phyloP scores from a whole-genome alignment of 2,888 invertebrate genomes.

The Hydriomena furcata region DNA sequence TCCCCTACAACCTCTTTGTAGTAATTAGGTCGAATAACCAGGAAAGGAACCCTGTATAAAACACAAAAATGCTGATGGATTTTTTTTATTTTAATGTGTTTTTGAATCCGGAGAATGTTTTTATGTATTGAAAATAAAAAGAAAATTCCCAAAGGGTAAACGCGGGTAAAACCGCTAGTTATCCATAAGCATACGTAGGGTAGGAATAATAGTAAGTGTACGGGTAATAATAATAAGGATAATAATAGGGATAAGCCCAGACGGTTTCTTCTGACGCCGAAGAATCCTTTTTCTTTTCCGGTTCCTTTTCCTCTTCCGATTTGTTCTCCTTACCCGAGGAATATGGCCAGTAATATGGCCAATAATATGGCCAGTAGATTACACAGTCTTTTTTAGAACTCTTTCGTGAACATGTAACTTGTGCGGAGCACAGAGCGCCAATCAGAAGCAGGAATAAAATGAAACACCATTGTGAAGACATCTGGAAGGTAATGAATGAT shows the following conservation, averaged over 20 bases:
- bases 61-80: too few species aligned
- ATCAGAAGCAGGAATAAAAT: background rate
- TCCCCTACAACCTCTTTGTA: too few species aligned
- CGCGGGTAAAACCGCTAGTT: background rate
- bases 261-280: too few species aligned
- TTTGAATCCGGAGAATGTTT: too few species aligned
- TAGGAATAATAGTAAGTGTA: conserved; percentile 21
- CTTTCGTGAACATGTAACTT: background rate
- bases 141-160: too few species aligned
- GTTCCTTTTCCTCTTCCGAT: background rate
- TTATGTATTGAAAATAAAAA: too few species aligned
- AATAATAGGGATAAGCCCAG: background rate
- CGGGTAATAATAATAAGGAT: conserved; percentile 34
- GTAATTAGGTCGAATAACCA: too few species aligned
- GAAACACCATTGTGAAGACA: background rate
- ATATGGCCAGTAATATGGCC: conserved; percentile 8
- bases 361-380: background rate
- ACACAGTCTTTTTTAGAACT: background rate
- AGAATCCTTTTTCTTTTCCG: background rate
- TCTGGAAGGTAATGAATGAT: conserved; percentile 9
- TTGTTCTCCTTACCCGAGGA: background rate
- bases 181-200: conserved; percentile 9
- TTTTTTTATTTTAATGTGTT: too few species aligned
- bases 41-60: too few species aligned
- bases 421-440: background rate